Evolutionary conservation across 2,797 vertebrate species (phyloP), one percentile per base, ranked within the genome.

Genomic region (Tauraco hartlaubi): DNA sequence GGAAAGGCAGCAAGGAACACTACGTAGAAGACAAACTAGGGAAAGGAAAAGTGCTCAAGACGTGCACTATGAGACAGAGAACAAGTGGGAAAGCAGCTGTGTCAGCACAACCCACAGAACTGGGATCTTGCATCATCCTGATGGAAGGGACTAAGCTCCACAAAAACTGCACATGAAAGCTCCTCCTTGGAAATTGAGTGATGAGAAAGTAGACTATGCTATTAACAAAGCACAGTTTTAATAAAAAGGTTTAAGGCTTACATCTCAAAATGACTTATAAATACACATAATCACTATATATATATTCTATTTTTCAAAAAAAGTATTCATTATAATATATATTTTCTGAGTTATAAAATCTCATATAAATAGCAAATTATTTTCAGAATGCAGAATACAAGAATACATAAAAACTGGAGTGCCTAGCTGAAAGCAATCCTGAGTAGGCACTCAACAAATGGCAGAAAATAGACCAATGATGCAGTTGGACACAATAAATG

Each of bases 321-420:
- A 96, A 79, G 41, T 96, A 82, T 67, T 94, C 9, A 86, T 77
- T 84, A 69, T 80, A 96, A 95, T 95, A 74, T 59, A 82, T 74
- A 89, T 76, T 96, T 97, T 93, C 87, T 85, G 83, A 93, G 80
- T 97, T 92, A 96, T 51, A 97, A 97, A 96, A 89, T 81, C 15
- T 11, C 48, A 88, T 80, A 94, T 96, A 94, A 95, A 95, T 94
- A 97, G 37, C 71, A 95, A 62, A 83, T 76, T 91, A 49, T 59
- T 93, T 35, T 88, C 66, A 85, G 13, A 78, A 54, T 79, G 82
- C 56, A 88, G 56, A 84, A 81, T 88, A 90, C 11, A 95, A 56
- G 71, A 76, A 94, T 66, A 84, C 14, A 64, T 63, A 90, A 78
- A 91, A 73, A 17, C 52, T 2, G 39, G 74, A 85, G 71, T 51